A percentile compares a stretch with the other conserved stretches of the same genome.
These are phyloP conservation scores for Phytoseiulus persimilis DNA, from an alignment of 2,888 invertebrate species.

Conservation along the genomic window DNA sequence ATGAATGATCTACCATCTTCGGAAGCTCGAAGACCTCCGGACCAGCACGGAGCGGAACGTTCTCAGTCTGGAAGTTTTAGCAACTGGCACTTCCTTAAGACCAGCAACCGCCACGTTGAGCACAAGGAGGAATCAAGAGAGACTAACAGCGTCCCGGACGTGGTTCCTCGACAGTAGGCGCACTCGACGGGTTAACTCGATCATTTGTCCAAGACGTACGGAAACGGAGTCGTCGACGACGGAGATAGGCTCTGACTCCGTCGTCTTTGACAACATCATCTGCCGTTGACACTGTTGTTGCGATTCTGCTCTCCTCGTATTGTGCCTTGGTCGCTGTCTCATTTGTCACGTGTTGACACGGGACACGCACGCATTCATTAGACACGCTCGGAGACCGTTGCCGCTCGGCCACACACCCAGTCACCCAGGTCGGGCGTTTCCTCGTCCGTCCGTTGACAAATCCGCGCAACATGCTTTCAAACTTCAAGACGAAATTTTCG, in stretches of 20 bases:
- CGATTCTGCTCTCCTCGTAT: not conserved
- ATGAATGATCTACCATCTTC: too few relatives aligned
- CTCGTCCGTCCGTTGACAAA: not conserved
- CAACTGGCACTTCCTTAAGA: too few relatives aligned
- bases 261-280: not conserved
- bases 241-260: not conserved
- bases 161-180: too few relatives aligned
- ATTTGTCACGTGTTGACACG: constrained; percentile 5
- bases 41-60: too few relatives aligned
- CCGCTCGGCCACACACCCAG: not conserved
- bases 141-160: too few relatives aligned
- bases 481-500: not conserved
- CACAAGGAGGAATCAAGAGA: too few relatives aligned
- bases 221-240: not conserved
- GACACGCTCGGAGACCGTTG: not conserved
- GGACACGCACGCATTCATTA: not conserved
- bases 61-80: too few relatives aligned
- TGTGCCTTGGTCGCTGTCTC: not conserved
- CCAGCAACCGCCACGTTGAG: too few relatives aligned
- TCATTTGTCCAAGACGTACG: not conserved
- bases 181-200: not conserved
- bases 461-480: not conserved
- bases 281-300: not conserved
- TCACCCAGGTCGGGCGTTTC: not conserved
- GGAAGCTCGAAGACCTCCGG: too few relatives aligned